These are phyloP conservation scores for Dryococelus australis DNA, from an alignment of 2,888 invertebrate species.

Conservation along the genomic window DNA sequence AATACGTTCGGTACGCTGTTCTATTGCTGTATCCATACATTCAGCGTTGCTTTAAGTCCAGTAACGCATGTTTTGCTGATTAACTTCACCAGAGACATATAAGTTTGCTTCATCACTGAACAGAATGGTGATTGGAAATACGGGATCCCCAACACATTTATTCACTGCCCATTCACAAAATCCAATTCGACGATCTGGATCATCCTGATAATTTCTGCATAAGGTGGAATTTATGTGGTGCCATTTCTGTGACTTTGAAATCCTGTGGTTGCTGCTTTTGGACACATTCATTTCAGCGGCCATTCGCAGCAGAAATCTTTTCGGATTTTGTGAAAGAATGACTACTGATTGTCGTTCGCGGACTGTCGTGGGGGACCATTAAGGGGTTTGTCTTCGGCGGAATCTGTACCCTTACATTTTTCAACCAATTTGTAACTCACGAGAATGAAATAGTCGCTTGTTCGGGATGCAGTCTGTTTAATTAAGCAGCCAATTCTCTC, in stretches of 20 bases:
- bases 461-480: background rate
- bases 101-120: conserved; percentile 19
- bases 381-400: conserved; percentile 47
- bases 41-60: background rate
- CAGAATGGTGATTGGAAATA: background rate
- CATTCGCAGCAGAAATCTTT: conserved; percentile 16
- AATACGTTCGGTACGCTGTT: conserved; percentile 18
- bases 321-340: background rate
- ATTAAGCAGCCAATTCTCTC: background rate
- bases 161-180: conserved; percentile 4
- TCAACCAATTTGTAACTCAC: conserved; percentile 6
- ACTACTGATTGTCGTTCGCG: conserved; percentile 21
- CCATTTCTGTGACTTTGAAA: background rate
- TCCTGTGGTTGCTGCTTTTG: conserved; percentile 7
- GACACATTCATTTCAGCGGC: background rate
- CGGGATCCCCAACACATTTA: background rate
- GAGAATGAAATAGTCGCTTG: background rate
- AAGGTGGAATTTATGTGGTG: background rate
- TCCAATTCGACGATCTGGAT: conserved; percentile 18
- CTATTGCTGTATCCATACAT: background rate
- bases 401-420: conserved; percentile 45
- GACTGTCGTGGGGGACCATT: conserved; percentile 40
- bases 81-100: conserved; percentile 23
- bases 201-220: conserved; percentile 22
- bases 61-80: conserved; percentile 17